These are phyloP conservation scores for Scortum barcoo DNA, from an alignment of 2,113 vertebrate species.

Conservation along the genomic window DNA sequence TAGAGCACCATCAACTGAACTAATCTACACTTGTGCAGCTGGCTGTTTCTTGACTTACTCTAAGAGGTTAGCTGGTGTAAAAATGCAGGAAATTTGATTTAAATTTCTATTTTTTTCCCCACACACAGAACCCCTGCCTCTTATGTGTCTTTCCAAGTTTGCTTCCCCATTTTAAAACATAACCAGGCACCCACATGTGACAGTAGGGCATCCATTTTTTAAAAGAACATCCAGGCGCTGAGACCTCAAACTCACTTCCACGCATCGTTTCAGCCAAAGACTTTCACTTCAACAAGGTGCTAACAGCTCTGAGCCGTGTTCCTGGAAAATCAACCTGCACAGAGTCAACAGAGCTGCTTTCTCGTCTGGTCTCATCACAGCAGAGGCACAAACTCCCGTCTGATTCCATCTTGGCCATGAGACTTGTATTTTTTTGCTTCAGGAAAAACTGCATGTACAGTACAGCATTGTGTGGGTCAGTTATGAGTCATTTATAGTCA, in stretches of 20 bases:
- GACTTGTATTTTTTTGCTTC: neutral
- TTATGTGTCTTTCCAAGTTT: no score
- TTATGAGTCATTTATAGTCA: neutral
- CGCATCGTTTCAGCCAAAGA: neutral
- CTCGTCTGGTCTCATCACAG: neutral
- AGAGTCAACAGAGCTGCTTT: neutral
- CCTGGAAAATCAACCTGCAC: conserved; percentile 1
- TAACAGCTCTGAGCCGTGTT: neutral
- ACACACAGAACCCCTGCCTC: no score
- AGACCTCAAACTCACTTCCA: neutral
- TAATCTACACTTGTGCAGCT: no score
- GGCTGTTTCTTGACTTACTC: no score
- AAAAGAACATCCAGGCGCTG: neutral
- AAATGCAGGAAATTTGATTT: no score
- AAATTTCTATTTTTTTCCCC: no score
- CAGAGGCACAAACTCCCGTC: neutral
- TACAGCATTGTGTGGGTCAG: neutral
- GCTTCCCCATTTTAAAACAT: no score
- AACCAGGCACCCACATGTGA: no score
- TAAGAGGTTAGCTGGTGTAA: no score
- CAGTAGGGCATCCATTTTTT: neutral
- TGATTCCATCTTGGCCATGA: neutral
- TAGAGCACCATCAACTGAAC: no score
- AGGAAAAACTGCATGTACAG: neutral
- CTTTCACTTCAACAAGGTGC: neutral